A percentile compares a stretch with the other conserved stretches of the same genome.
Conservation (phyloP, 2,888 invertebrate genomes). For the Dione vanillae region DNA sequence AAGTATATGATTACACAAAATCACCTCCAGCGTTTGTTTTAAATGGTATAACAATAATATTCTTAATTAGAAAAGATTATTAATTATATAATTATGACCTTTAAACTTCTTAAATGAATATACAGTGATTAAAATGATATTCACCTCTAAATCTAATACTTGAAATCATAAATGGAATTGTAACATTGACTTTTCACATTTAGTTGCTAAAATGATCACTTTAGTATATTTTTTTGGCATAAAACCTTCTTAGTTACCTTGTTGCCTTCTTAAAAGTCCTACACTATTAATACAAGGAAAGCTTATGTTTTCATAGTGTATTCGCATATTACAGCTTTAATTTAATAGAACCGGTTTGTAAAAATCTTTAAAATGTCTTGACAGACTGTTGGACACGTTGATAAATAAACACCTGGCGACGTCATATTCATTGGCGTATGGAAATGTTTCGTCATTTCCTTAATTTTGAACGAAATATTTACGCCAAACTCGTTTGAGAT, state of each 20-base stretch:
- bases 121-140: not conserved
- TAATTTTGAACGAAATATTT: not conserved
- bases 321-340: slow-evolving; percentile 8
- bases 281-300: not conserved
- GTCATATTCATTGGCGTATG: slow-evolving; percentile 26
- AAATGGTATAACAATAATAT: too few relatives aligned
- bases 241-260: slow-evolving; percentile 4
- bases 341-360: slow-evolving; percentile 14
- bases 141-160: not conserved
- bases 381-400: slow-evolving; percentile 8
- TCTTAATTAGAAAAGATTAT: not conserved
- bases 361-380: not conserved
- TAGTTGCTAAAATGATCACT: not conserved
- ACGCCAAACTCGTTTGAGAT: slow-evolving; percentile 13
- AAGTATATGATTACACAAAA: too few relatives aligned
- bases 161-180: not conserved
- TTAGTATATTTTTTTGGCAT: not conserved
- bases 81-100: not conserved
- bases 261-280: not conserved
- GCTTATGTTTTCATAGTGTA: slow-evolving; percentile 5
- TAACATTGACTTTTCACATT: not conserved
- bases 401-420: slow-evolving; percentile 13
- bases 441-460: slow-evolving; percentile 16
- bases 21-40: too few relatives aligned
- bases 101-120: too few relatives aligned